Percentiles rank a stretch among this genome's conserved stretches.
These are phyloP conservation scores for Alethe diademata DNA, from an alignment of 2,113 vertebrate species.

Conservation along the genomic window DNA sequence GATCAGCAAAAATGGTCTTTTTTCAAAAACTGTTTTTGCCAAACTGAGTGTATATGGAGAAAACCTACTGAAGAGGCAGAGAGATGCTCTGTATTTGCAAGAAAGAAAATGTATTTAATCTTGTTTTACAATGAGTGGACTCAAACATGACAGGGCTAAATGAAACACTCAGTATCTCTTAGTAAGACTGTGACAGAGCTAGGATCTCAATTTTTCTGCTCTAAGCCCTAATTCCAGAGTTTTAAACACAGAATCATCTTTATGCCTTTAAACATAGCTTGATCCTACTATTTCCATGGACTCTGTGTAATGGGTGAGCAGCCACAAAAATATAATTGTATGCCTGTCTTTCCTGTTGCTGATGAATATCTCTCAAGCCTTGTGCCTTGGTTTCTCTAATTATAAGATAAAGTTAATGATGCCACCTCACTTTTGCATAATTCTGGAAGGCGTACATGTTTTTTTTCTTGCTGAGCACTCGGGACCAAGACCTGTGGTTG, in stretches of 20 bases:
- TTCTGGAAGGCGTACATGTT: not conserved
- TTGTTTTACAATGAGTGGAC: not conserved
- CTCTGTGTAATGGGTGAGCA: not conserved
- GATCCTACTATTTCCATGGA: not conserved
- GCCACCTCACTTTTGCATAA: not conserved
- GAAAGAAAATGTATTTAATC: not conserved
- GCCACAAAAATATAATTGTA: not conserved
- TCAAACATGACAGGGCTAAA: not conserved
- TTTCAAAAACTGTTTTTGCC: not conserved
- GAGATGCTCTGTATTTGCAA: not conserved
- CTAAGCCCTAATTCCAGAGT: not conserved
- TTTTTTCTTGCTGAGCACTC: not conserved
- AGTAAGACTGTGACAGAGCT: not conserved
- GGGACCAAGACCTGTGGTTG: not conserved
- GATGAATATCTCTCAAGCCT: not conserved
- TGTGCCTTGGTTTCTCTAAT: not conserved
- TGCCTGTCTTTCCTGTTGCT: not conserved
- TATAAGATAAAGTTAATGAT: not conserved
- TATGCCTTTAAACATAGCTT: not conserved
- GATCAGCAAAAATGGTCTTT: not conserved
- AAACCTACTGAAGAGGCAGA: not conserved
- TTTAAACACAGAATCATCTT: not conserved
- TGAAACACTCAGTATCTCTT: not conserved
- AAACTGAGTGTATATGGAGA: not conserved
- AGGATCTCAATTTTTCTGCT: not conserved